Evolutionary conservation across 2,888 invertebrate genomes (phyloP).

Genomic region (Drosophila nigricruria): DNA sequence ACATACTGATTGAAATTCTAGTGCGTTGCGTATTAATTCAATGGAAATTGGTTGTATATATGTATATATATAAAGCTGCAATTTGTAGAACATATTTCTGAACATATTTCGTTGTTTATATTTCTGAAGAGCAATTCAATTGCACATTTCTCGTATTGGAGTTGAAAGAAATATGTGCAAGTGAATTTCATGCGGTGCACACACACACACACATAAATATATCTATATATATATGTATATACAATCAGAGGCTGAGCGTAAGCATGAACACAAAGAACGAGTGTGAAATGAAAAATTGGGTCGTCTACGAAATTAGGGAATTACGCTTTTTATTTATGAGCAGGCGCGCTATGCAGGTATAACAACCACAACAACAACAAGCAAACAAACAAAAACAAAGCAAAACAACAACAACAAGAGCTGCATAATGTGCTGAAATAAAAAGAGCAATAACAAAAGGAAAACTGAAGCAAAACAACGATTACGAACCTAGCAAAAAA

Average conservation of each 20-base stretch:
- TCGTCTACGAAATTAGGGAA: conserved; percentile 44
- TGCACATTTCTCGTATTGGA: conserved; percentile 34
- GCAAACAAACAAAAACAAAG: conserved; percentile 29
- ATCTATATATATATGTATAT: background rate
- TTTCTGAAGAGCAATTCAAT: conserved; percentile 26
- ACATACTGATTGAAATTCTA: conserved; percentile 17
- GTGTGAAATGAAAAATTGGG: conserved; percentile 36
- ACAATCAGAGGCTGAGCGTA: conserved; percentile 4
- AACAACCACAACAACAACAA: conserved; percentile 21
- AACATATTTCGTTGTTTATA: conserved; percentile 48
- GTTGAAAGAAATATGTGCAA: conserved; percentile 63
- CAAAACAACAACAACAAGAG: conserved; percentile 18
- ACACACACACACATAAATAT: conserved; percentile 9
- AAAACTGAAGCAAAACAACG: conserved; percentile 21
- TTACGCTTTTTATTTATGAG: conserved; percentile 37
- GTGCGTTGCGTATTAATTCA: conserved; percentile 10
- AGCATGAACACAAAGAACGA: conserved; percentile 13
- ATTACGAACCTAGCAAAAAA: conserved; percentile 19
- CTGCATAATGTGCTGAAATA: conserved; percentile 30
- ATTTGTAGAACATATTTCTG: conserved; percentile 21
- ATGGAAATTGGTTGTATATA: conserved; percentile 3
- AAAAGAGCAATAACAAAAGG: conserved; percentile 16
- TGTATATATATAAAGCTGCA: conserved; percentile 8
- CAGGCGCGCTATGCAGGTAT: conserved; percentile 24
- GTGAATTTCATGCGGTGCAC: conserved; percentile 21